These are phyloP conservation scores for Babylonia areolata DNA, from an alignment of 1,140 invertebrate species.

Conservation along the genomic window DNA sequence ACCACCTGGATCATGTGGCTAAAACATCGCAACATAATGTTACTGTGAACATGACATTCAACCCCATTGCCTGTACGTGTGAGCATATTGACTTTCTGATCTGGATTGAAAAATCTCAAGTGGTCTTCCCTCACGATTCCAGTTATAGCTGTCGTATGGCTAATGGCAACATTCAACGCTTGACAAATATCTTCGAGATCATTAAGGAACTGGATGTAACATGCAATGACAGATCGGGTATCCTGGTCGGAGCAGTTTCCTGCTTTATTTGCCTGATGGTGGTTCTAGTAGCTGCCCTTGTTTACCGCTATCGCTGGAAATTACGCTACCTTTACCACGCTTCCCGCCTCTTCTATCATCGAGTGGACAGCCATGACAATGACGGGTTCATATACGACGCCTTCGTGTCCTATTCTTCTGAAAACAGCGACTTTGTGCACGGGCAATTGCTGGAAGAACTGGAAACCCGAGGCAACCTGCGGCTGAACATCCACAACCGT, in stretches of 20 bases:
- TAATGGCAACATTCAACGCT: slow-evolving; percentile 20
- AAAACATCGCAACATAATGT: not conserved
- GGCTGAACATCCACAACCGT: slow-evolving; percentile 58
- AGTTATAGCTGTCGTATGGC: slow-evolving; percentile 40
- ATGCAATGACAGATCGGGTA: slow-evolving; percentile 36
- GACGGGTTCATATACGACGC: slow-evolving; percentile 51
- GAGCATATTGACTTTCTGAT: slow-evolving; percentile 45
- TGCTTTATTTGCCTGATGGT: slow-evolving; percentile 31
- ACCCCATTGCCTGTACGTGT: slow-evolving; percentile 51
- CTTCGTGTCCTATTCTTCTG: slow-evolving; percentile 55
- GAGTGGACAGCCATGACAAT: not conserved
- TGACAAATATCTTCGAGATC: slow-evolving; percentile 29
- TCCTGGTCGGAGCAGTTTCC: slow-evolving; percentile 38
- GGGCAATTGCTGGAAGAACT: slow-evolving; percentile 42
- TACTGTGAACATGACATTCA: slow-evolving; percentile 36
- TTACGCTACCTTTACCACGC: slow-evolving; percentile 45
- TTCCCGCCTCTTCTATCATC: slow-evolving; percentile 32
- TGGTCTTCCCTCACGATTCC: not conserved
- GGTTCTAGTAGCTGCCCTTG: slow-evolving; percentile 9
- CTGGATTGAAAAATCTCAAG: slow-evolving; percentile 45
- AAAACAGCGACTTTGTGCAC: slow-evolving; percentile 49
- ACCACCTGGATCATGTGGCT: slow-evolving; percentile 15
- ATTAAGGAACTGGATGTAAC: slow-evolving; percentile 30
- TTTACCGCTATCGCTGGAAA: slow-evolving; percentile 49
- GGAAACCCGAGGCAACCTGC: slow-evolving; percentile 39